phyloP scores from a whole-genome alignment of 92 coral and sea anemone species.

The Nematostella vectensis region DNA sequence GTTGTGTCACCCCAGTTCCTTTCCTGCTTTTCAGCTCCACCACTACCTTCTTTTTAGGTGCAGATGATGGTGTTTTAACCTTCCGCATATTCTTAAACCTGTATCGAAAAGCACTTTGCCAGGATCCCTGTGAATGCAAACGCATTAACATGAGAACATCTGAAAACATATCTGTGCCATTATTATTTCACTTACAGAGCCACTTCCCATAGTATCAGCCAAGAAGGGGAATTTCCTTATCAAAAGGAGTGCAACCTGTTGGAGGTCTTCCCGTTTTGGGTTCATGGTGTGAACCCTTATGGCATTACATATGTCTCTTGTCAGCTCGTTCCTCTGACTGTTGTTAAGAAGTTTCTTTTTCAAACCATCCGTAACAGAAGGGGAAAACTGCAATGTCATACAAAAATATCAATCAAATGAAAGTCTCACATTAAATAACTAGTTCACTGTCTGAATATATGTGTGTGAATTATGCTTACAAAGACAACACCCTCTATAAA shows the following conservation, averaged over 20 bases:
- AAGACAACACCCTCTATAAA: too few species aligned
- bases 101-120: slow-evolving; percentile 42
- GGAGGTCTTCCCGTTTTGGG: background rate
- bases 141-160: too few species aligned
- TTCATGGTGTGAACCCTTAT: background rate
- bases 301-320: background rate
- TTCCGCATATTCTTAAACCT: slow-evolving; percentile 48
- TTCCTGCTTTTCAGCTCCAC: slow-evolving; percentile 10
- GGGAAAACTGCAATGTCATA: too few species aligned
- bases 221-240: background rate
- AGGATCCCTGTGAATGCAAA: slow-evolving; percentile 48
- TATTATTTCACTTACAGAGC: background rate
- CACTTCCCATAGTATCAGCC: background rate
- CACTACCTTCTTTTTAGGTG: background rate
- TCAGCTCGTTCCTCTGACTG: background rate
- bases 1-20: background rate
- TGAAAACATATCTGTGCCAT: too few species aligned
- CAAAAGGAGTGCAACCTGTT: background rate
- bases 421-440: too few species aligned
- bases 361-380: background rate
- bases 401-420: too few species aligned
- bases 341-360: background rate
- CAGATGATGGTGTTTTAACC: slow-evolving; percentile 7
- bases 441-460: too few species aligned
- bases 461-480: too few species aligned